These are phyloP conservation scores for Pogoniulus pusillus DNA, from an alignment of 2,797 vertebrate genomes.

Conservation along the genomic window DNA sequence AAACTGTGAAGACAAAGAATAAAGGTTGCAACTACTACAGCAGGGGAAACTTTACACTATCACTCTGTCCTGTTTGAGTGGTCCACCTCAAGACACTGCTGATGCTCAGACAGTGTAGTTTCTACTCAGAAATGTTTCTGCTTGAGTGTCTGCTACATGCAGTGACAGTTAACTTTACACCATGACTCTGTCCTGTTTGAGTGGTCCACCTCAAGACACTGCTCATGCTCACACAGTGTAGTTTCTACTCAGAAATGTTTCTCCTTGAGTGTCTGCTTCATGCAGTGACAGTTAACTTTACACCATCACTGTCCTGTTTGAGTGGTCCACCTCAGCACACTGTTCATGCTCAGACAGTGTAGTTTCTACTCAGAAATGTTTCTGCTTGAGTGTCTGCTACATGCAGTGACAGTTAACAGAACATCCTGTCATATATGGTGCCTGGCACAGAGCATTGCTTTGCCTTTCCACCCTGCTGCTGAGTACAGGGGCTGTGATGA, in stretches of 20 bases:
- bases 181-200: not conserved
- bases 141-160: not conserved
- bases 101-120: not conserved
- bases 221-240: not conserved
- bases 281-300: not conserved
- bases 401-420: not conserved
- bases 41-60: not conserved
- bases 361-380: conserved; percentile 3
- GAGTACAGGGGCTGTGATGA: not conserved
- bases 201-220: not conserved
- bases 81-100: not conserved
- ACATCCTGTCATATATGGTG: fast-evolving
- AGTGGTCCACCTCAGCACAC: not conserved
- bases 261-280: not conserved
- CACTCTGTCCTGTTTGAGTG: not conserved
- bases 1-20: not conserved
- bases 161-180: not conserved
- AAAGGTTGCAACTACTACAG: not conserved
- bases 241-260: conserved; percentile 1
- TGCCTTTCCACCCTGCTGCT: not conserved
- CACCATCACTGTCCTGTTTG: not conserved
- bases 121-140: not conserved
- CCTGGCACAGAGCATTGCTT: not conserved
- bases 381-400: not conserved
- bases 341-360: not conserved